Conservation (phyloP, 53 echinoderm and acorn worm genomes). For the Apostichopus leukothele region DNA sequence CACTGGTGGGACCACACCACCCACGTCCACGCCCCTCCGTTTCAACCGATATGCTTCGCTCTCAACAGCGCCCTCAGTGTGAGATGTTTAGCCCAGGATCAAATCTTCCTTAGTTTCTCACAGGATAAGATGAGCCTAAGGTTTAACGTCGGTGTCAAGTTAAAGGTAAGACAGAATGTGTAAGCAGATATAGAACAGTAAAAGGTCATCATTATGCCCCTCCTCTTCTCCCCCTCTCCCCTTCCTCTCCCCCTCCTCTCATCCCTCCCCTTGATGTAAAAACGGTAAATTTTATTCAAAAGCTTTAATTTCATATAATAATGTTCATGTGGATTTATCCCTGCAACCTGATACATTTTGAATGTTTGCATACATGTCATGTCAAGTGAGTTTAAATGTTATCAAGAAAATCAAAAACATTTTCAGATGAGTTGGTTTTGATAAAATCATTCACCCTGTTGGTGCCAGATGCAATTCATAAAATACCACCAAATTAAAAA, state of each 20-base stretch:
- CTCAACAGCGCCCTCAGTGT: conserved; percentile 79
- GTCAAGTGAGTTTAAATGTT: no score
- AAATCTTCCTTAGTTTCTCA: conserved; percentile 74
- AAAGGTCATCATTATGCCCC: neutral
- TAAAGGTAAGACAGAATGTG: conserved; percentile 65
- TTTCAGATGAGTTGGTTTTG: no score
- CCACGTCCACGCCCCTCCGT: conserved; percentile 89
- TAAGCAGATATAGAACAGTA: neutral
- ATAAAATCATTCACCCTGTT: no score
- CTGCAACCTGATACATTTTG: no score
- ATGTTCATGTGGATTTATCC: no score
- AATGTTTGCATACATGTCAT: no score
- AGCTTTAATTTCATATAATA: no score
- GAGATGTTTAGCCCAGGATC: conserved; percentile 89
- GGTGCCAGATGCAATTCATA: no score
- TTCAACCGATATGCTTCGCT: conserved; percentile 97
- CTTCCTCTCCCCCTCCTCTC: neutral
- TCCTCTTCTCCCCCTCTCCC: neutral
- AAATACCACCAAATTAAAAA: no score
- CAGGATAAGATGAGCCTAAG: conserved; percentile 70
- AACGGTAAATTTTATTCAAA: neutral
- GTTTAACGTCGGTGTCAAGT: conserved; percentile 87
- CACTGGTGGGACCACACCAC: conserved; percentile 82
- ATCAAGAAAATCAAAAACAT: no score
- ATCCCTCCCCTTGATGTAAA: no score